These are phyloP conservation scores for Chelon labrosus DNA, from an alignment of 2,797 vertebrate genomes.

Conservation along the genomic window DNA sequence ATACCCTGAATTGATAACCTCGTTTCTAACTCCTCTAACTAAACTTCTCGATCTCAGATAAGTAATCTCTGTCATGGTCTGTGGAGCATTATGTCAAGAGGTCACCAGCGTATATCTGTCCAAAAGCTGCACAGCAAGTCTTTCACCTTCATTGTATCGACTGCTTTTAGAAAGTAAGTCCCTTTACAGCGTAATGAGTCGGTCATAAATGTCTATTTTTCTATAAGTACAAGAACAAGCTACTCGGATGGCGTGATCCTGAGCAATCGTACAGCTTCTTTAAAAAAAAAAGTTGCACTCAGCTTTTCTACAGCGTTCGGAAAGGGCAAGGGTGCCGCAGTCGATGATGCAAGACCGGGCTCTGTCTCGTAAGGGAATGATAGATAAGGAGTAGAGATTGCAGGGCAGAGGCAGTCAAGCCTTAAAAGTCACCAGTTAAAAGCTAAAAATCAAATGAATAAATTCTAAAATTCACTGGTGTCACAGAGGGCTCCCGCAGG, in stretches of 20 bases:
- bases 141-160: background rate
- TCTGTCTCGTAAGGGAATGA: slow-evolving; percentile 40
- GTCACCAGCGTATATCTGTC: background rate
- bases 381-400: slow-evolving; percentile 30
- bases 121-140: background rate
- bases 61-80: no score
- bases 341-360: slow-evolving; percentile 37
- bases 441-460: slow-evolving; percentile 26
- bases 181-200: background rate
- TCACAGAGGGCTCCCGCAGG: background rate
- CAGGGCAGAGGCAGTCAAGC: slow-evolving; percentile 23
- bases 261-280: slow-evolving; percentile 19
- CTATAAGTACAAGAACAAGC: slow-evolving; percentile 8
- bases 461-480: slow-evolving; percentile 14
- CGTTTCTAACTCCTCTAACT: no score
- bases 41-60: no score
- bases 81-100: background rate
- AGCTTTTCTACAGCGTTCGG: slow-evolving; percentile 42
- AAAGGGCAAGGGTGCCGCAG: slow-evolving; percentile 36
- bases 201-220: slow-evolving; percentile 9
- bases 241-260: slow-evolving; percentile 8
- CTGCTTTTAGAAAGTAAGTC: slow-evolving; percentile 1
- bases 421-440: slow-evolving; percentile 46
- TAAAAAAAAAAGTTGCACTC: slow-evolving; percentile 12
- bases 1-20: no score